Conservation (phyloP, 2,113 vertebrate genomes). For the Taurulus bubalis region DNA sequence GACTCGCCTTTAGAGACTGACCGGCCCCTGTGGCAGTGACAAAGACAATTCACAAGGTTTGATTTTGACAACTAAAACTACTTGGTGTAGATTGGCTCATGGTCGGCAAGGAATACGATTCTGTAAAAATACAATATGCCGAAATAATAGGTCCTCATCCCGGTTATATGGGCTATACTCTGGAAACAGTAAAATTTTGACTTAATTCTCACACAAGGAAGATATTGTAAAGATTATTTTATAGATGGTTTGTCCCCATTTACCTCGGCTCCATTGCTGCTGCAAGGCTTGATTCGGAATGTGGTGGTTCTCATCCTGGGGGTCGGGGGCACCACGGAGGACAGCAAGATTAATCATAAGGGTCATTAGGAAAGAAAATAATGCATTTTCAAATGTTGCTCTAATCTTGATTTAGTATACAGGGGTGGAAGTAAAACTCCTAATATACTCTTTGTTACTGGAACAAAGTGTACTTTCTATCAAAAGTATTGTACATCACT, state of each 20-base stretch:
- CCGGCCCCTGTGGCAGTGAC: too few species aligned
- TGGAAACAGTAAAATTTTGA: neutral
- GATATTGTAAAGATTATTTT: neutral
- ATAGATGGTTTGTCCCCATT: neutral
- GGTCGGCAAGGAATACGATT: too few species aligned
- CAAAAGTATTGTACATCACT: neutral
- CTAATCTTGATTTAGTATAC: neutral
- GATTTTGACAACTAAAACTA: too few species aligned
- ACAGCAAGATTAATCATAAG: neutral
- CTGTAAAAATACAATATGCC: too few species aligned
- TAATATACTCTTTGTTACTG: neutral
- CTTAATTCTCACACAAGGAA: neutral
- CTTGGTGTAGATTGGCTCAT: too few species aligned
- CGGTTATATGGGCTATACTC: neutral
- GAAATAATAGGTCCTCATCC: neutral
- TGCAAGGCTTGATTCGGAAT: fast-evolving
- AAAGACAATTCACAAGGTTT: too few species aligned
- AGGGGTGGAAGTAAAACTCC: neutral
- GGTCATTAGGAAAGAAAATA: neutral
- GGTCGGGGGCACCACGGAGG: neutral
- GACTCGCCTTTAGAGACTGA: too few species aligned
- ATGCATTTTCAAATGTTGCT: neutral
- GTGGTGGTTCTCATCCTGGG: neutral
- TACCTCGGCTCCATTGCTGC: neutral
- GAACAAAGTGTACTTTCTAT: neutral